phyloP scores from a whole-genome alignment of 2,888 invertebrate genomes.

The Buathra laborator region DNA sequence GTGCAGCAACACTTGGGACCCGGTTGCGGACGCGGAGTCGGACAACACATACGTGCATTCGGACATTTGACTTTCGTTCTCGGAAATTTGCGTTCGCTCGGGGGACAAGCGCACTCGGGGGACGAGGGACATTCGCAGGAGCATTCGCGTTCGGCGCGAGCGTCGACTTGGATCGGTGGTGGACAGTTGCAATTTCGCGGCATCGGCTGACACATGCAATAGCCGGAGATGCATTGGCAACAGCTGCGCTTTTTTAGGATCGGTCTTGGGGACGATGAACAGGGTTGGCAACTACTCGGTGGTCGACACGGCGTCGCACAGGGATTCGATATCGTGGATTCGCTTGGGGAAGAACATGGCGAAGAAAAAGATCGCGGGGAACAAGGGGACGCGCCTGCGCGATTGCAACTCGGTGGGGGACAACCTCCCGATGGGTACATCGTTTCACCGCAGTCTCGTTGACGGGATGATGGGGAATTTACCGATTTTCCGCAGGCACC shows the following conservation, averaged over 20 bases:
- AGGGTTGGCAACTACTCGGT: slow-evolving; percentile 66
- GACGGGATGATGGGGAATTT: slow-evolving; percentile 9
- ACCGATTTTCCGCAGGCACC: slow-evolving; percentile 68
- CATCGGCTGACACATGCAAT: slow-evolving; percentile 76
- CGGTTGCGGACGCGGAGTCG: slow-evolving; percentile 70
- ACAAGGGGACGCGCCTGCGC: not conserved
- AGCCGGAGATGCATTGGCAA: slow-evolving; percentile 66
- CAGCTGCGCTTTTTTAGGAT: slow-evolving; percentile 73
- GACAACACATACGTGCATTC: slow-evolving; percentile 74
- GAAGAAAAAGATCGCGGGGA: slow-evolving; percentile 10
- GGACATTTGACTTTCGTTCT: slow-evolving; percentile 72
- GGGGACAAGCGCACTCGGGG: slow-evolving; percentile 77
- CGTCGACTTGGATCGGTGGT: slow-evolving; percentile 76
- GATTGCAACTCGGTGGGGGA: slow-evolving; percentile 49
- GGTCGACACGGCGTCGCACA: slow-evolving; percentile 42
- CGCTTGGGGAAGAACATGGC: slow-evolving; percentile 32
- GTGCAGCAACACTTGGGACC: slow-evolving; percentile 73
- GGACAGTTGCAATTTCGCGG: slow-evolving; percentile 78
- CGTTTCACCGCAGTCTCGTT: slow-evolving; percentile 18
- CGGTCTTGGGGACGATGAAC: slow-evolving; percentile 68
- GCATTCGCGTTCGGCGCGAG: slow-evolving; percentile 73
- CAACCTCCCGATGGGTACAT: slow-evolving; percentile 59
- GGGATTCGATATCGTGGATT: slow-evolving; percentile 1
- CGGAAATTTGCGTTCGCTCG: slow-evolving; percentile 76
- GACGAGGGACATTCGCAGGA: slow-evolving; percentile 76